Evolutionary conservation across 2,888 invertebrate genomes (phyloP), one percentile per base, ranked within the genome.

Genomic region (Spisula solida): DNA sequence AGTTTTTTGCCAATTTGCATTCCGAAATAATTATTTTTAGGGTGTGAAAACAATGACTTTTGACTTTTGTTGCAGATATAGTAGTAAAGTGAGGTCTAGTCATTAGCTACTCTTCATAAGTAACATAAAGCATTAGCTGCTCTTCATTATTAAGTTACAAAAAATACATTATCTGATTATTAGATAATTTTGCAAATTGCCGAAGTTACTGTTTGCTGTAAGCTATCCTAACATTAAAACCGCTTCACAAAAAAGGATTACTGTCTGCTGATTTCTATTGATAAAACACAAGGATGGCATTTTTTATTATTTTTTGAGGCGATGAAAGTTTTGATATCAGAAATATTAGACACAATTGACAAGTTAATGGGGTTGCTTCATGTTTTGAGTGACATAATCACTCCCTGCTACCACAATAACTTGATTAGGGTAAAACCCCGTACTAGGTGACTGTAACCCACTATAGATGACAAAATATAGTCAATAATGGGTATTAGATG

Each of bases 261-360:
- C 75, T 34, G 75, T 75, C 75, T 75, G 75, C 75, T 34, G 75
- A 75, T 75, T 31, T 34, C 18, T 12, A 34, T n/a, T 75, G 75
- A 75, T 75, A 31, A 75, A 31, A 31, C 75, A 75, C 25, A 25
- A 75, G 16, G 18, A 31, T 31, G 18, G 31, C 14, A 18, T 18
- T 75, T 56, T 29, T 31, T 70, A 14, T 75, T 75, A 16, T 31
- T 31, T 56, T 31, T 75, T 34, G 31, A 18, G 75, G 31, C 31
- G 75, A 75, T 75, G 75, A 34, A 34, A 34, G 34, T 75, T 75
- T 12, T 31, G 34, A 75, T 75, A 31, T 31, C 75, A 31, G 16
- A 34, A 75, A 75, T 25, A 75, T 75, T 31, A 75, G 31, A 75
- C 75, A 75, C 75, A 34, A 75, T 31, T 75, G 75, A 75, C 75